These are phyloP conservation scores for Protonemura montana DNA, from an alignment of 2,888 invertebrate genomes.

Conservation along the genomic window DNA sequence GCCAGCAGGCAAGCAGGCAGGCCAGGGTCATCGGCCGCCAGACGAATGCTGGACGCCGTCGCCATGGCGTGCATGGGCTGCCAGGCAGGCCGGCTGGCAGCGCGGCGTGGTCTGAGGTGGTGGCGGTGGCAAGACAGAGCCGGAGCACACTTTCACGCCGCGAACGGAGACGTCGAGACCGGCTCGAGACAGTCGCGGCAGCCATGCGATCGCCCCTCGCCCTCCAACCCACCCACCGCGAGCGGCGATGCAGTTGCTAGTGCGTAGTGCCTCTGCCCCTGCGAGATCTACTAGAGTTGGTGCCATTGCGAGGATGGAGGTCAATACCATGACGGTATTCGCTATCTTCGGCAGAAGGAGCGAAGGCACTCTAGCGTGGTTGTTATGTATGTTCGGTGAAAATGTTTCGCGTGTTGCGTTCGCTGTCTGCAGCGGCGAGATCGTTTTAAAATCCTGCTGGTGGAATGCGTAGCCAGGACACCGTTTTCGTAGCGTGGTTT, in stretches of 20 bases:
- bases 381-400: not conserved
- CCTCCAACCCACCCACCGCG: not conserved
- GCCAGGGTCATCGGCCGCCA: slow-evolving; percentile 7
- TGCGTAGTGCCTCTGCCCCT: not conserved
- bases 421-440: not conserved
- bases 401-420: not conserved
- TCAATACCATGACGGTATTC: not conserved
- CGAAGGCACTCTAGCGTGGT: not conserved
- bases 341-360: not conserved
- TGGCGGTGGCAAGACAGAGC: not conserved
- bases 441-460: not conserved
- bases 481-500: no score
- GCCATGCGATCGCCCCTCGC: no score
- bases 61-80: slow-evolving; percentile 1
- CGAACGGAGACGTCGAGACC: not conserved
- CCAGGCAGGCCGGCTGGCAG: slow-evolving; percentile 47
- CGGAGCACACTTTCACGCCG: not conserved
- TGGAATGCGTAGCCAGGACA: not conserved
- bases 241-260: not conserved
- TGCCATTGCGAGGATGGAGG: not conserved
- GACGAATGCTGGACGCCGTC: slow-evolving; percentile 31
- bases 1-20: slow-evolving; percentile 32
- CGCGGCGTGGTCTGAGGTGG: not conserved
- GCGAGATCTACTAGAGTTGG: not conserved
- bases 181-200: not conserved